Base-by-base conservation (phyloP, 2,888 invertebrate species). In the Lasioglossum marginatum region DNA sequence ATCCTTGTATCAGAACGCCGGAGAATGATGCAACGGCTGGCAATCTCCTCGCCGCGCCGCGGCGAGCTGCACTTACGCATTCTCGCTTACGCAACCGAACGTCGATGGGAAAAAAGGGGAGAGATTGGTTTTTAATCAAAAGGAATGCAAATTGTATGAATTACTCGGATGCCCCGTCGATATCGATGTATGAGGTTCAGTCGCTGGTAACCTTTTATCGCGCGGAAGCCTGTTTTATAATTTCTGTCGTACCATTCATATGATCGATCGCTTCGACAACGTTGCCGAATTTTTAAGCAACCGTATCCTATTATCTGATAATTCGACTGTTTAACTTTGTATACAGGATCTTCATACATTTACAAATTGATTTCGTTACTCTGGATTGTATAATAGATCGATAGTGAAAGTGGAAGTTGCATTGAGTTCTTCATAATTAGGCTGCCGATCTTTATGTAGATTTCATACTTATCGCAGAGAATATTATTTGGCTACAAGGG, bases 101-200 rank as follows among this genome's bases (percentile, higher is more conserved):
- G 19, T 70, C 72, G 16, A 48, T 66, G 37, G 43, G 57, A 71
- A 43, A 66, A 72, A 71, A 66, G 70, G 45, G 77, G 57, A 85
- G 78, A 82, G 77, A 89, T 88, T 90, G 87, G 57, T 90, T 89
- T 89, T 86, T 86, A 82, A 89, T 89, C 79, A 78, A 76, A 74
- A 75, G 78, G 89, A 89, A 89, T 78, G 89, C 77, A 76, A 89
- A 89, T 83, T 52, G 83, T 68, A 68, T 8, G 74, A 75, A 87
- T 79, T 77, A 45, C 79, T 57, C 34, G 81, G 77, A 83, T 83
- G 81, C 81, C 57, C 57, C 81, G 71, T 75, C 83, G 88, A 81
- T 89, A 86, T 72, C 83, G 71, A 70, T 68, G 79, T 81, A 86
- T 63, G 40, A 74, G 71, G 88, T 83, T 87, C 45, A 60, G 45